Percentiles rank a stretch among this genome's conserved stretches.
These are phyloP conservation scores for Parascotia fuliginaria DNA, from an alignment of 2,888 invertebrate species.

Conservation along the genomic window DNA sequence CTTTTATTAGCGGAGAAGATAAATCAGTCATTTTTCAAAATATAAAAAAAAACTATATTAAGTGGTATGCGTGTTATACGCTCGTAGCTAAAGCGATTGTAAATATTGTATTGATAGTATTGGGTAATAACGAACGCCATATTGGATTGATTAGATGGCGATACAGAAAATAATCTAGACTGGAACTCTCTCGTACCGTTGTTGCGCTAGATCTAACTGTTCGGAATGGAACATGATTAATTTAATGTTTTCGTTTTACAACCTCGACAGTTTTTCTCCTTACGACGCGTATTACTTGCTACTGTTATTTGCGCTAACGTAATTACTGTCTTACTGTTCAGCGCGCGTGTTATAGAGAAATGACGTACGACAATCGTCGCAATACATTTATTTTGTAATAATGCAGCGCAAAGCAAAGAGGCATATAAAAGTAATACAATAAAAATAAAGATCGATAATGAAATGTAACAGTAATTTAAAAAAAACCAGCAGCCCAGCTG, in stretches of 20 bases:
- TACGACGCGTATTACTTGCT: constrained; percentile 38
- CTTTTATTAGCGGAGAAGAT: no score
- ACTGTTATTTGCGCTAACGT: constrained; percentile 49
- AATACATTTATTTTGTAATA: constrained; percentile 26
- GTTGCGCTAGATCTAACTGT: constrained; percentile 7
- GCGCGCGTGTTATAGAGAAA: constrained; percentile 6
- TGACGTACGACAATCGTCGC: constrained; percentile 16
- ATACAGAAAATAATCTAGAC: constrained; percentile 4
- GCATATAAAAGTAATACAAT: constrained; percentile 7
- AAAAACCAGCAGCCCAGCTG: no score
- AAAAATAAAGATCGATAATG: no score
- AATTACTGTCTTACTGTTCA: constrained; percentile 25
- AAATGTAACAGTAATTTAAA: no score
- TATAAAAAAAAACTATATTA: constrained; percentile 1
- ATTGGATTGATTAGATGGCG: constrained; percentile 12
- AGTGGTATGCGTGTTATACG: constrained; percentile 12
- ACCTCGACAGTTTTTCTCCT: constrained; percentile 49
- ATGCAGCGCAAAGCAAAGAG: constrained; percentile 15
- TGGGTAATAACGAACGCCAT: constrained; percentile 18
- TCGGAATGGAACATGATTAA: constrained; percentile 10
- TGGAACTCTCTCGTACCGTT: constrained; percentile 17
- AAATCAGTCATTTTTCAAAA: no score
- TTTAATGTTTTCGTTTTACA: constrained; percentile 42
- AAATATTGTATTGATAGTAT: constrained; percentile 18
- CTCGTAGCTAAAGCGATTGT: constrained; percentile 11